These are phyloP conservation scores for Ibycter americanus DNA, from an alignment of 2,797 vertebrate genomes.

Conservation along the genomic window DNA sequence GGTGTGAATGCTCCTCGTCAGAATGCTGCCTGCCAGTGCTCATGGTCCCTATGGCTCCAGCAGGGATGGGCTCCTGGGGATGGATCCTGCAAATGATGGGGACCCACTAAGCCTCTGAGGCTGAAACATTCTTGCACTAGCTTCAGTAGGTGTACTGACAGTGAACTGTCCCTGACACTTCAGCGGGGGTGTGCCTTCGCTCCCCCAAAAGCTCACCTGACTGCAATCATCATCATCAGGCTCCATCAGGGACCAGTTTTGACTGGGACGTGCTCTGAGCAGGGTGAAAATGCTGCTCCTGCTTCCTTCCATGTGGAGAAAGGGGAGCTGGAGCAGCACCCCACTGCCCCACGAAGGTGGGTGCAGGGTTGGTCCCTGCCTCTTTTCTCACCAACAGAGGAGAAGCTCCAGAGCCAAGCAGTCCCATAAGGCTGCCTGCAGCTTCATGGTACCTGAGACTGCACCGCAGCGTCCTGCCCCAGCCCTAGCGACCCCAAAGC, in stretches of 20 bases:
- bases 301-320: neutral
- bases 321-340: neutral
- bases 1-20: too few relatives aligned
- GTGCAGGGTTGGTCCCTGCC: neutral
- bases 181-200: rapidly evolving
- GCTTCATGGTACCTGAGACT: rapidly evolving
- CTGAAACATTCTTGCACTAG: neutral
- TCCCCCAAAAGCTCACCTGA: neutral
- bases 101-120: neutral
- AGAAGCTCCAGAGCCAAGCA: neutral
- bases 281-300: neutral
- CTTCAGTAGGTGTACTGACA: neutral
- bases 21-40: neutral
- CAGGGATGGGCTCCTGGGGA: neutral
- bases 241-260: neutral
- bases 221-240: neutral
- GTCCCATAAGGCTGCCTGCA: neutral
- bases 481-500: neutral
- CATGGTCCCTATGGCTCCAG: neutral
- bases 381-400: neutral
- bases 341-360: rapidly evolving
- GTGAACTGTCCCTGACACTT: neutral
- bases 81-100: neutral
- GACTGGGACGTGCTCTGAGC: neutral
- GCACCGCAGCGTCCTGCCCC: rapidly evolving